phyloP scores from a whole-genome alignment of 1,140 invertebrate species.

The Eupeodes corollae region DNA sequence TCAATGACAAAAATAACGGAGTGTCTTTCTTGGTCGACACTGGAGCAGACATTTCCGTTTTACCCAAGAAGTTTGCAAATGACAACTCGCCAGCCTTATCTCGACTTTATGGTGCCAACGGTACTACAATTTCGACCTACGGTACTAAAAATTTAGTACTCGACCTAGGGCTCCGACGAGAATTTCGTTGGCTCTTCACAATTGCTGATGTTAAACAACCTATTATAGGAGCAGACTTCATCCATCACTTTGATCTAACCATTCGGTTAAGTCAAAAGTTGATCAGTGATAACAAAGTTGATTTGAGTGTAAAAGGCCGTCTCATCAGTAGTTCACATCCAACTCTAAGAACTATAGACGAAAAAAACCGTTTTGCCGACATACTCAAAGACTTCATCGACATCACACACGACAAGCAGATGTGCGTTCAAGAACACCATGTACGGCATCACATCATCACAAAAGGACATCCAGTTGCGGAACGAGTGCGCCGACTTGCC shows the following conservation, averaged over 20 bases:
- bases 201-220: conserved; percentile 29
- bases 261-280: conserved; percentile 21
- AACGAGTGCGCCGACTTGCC: conserved; percentile 27
- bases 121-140: too few species aligned
- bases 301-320: not conserved
- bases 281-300: conserved; percentile 20
- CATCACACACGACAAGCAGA: not conserved
- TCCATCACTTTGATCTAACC: conserved; percentile 25
- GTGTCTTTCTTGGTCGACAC: too few species aligned
- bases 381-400: conserved; percentile 20
- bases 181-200: conserved; percentile 29
- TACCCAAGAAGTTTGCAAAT: too few species aligned
- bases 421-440: not conserved
- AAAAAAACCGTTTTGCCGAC: conserved; percentile 8
- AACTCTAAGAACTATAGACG: not conserved
- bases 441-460: conserved; percentile 16
- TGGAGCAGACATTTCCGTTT: too few species aligned
- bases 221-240: conserved; percentile 35
- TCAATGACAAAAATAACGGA: too few species aligned
- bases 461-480: conserved; percentile 19
- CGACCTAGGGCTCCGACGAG: conserved; percentile 22
- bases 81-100: too few species aligned
- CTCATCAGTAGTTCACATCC: conserved; percentile 3
- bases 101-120: too few species aligned
- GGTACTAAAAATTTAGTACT: not conserved